These are phyloP conservation scores for Scophthalmus maximus DNA, from an alignment of 2,113 vertebrate genomes.

Conservation along the genomic window DNA sequence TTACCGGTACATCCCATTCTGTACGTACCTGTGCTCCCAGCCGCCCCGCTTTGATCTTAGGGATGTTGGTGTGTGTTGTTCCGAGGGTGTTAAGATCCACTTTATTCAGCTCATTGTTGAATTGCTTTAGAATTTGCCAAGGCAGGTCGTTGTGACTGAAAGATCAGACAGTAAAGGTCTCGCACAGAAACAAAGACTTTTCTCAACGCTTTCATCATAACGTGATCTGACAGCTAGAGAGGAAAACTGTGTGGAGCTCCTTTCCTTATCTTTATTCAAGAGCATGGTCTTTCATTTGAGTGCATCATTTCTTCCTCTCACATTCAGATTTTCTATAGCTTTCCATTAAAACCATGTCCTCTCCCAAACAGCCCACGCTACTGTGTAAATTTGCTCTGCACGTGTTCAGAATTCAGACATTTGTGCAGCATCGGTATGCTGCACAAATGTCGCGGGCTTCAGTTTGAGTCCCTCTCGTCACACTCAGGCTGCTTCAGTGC, in stretches of 20 bases:
- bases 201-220: background rate
- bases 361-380: no score
- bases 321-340: no score
- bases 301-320: background rate
- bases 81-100: constrained; percentile 84
- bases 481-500: no score
- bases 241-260: background rate
- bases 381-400: no score
- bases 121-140: constrained; percentile 86
- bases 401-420: no score
- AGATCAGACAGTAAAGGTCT: background rate
- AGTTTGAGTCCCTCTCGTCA: no score
- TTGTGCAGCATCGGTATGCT: no score
- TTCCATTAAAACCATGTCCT: no score
- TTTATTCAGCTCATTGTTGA: constrained; percentile 86
- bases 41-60: constrained; percentile 85
- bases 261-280: background rate
- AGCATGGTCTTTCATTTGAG: background rate
- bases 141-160: constrained; percentile 94
- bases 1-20: background rate
- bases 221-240: background rate
- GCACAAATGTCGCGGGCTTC: no score
- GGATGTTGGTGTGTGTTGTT: constrained; percentile 92
- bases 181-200: background rate
- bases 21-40: constrained; percentile 91